These are phyloP conservation scores for Acanthisitta chloris DNA, from an alignment of 2,113 vertebrate species.

Conservation along the genomic window DNA sequence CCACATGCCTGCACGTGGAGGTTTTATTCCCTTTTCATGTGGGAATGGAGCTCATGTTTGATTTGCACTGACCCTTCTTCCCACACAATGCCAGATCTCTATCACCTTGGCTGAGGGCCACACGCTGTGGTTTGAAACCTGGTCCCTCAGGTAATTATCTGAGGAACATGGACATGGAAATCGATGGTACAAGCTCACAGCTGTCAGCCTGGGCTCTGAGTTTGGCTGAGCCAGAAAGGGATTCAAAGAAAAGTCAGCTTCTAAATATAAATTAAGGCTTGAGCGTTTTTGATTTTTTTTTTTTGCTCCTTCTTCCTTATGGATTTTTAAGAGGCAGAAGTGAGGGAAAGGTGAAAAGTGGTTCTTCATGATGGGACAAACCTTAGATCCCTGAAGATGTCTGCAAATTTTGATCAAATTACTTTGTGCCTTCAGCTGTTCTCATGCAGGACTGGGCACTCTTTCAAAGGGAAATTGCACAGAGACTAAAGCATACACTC, in stretches of 20 bases:
- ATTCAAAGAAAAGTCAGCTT: constrained; percentile 35
- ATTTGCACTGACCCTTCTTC: constrained; percentile 49
- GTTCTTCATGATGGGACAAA: constrained; percentile 8
- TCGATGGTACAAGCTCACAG: constrained; percentile 40
- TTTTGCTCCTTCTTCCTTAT: neutral
- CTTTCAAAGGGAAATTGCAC: constrained; percentile 52
- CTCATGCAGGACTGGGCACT: constrained; percentile 27
- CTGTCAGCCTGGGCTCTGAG: constrained; percentile 5
- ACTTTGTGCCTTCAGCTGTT: constrained; percentile 33
- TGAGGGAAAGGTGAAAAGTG: constrained; percentile 22
- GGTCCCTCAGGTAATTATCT: constrained; percentile 48
- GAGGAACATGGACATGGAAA: constrained; percentile 24
- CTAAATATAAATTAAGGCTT: constrained; percentile 35
- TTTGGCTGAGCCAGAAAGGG: constrained; percentile 11
- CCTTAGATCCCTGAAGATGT: neutral
- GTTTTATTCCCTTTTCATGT: constrained; percentile 27
- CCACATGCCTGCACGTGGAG: constrained; percentile 42
- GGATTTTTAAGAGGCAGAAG: constrained; percentile 10
- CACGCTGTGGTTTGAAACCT: neutral
- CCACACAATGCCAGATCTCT: constrained; percentile 31
- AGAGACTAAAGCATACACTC: neutral
- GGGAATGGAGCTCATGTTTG: constrained; percentile 6
- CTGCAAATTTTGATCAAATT: neutral
- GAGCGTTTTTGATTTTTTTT: neutral
- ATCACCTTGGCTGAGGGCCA: constrained; percentile 9